These are phyloP conservation scores for Zaprionus camerounensis DNA, from an alignment of 1,140 invertebrate genomes.

Conservation along the genomic window DNA sequence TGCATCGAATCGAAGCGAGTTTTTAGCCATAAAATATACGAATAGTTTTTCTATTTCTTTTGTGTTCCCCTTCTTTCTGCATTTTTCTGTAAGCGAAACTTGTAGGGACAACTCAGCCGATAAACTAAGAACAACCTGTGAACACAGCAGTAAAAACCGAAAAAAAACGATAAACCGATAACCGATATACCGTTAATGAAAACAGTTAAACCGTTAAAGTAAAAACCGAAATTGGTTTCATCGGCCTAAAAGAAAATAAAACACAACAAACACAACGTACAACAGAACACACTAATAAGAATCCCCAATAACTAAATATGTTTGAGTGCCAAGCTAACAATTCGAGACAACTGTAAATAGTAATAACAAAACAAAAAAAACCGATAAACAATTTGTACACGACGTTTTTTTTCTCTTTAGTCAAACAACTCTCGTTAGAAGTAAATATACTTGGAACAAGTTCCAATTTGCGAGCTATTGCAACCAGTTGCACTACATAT, in stretches of 20 bases:
- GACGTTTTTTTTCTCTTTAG: background rate
- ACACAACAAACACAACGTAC: constrained; percentile 35
- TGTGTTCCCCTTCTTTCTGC: constrained; percentile 56
- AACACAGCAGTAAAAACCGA: constrained; percentile 32
- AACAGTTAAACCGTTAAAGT: constrained; percentile 35
- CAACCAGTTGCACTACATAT: constrained; percentile 14
- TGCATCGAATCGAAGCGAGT: background rate
- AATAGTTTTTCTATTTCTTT: constrained; percentile 52
- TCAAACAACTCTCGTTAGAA: constrained; percentile 6
- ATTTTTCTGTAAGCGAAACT: constrained; percentile 66
- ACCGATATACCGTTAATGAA: constrained; percentile 20
- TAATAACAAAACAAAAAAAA: constrained; percentile 27
- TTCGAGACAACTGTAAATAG: constrained; percentile 73
- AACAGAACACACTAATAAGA: constrained; percentile 43
- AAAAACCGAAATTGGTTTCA: constrained; percentile 73
- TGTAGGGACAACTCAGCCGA: constrained; percentile 59
- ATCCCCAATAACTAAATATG: constrained; percentile 59
- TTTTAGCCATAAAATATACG: constrained; percentile 20
- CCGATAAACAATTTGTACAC: constrained; percentile 8
- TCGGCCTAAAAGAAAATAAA: constrained; percentile 61
- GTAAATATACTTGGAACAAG: constrained; percentile 10
- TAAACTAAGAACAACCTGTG: constrained; percentile 30
- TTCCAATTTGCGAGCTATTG: constrained; percentile 16
- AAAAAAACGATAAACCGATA: constrained; percentile 17
- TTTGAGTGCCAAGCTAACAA: constrained; percentile 83